Evolutionary conservation across 2,797 vertebrate genomes (phyloP), one percentile per base, ranked within the genome.

Genomic region (Paedocypris micromegethes): DNA sequence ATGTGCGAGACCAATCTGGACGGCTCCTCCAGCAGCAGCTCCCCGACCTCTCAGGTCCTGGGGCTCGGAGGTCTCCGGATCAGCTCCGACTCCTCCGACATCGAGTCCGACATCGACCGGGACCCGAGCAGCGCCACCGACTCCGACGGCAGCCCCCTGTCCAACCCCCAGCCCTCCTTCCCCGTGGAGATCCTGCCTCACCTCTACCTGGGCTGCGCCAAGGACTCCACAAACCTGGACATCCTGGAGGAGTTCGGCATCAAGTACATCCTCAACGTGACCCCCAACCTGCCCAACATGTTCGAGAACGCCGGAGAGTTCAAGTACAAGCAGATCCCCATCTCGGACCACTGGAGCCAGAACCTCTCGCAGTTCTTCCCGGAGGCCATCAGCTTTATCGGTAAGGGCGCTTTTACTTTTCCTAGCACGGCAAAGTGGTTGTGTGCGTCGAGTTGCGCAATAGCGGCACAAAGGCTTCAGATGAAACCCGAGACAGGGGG

Each of bases 281-380:
- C 97, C 39, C 95, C 97, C 72, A 99, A 99, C 75, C 88, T 99
- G 64, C 97, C 97, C 75, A 99, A 99, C 86, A 92, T 96, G 83
- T 99, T 98, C 62, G 96, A 99, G 84, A 96, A 98, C 3, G 95
- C 94, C 1, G 93, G 96, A 5, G 94, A 93, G 81, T 98, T 99
- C 85, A 94, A 94, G 83, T 99, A 99, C 90, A 99, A 99, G 80
- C 95, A 99, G 88, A 99, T 99, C 77, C 97, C 97, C 3, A 98
- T 99, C 83, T 98, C 97, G 44, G 97, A 99, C 84, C 97, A 99
- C 86, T 99, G 97, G 97, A 99, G 97, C 84, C 95, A 99, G 85
- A 98, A 99, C 77, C 86, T 99, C 75, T 97, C 97, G 23, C 96
- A 98, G 88, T 99, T 98, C 87, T 99, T 99, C 75, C 97, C 97